Evolutionary conservation across 2,888 invertebrate genomes (phyloP), one percentile per base, ranked within the genome.

Genomic region (Apodemia hepburni): DNA sequence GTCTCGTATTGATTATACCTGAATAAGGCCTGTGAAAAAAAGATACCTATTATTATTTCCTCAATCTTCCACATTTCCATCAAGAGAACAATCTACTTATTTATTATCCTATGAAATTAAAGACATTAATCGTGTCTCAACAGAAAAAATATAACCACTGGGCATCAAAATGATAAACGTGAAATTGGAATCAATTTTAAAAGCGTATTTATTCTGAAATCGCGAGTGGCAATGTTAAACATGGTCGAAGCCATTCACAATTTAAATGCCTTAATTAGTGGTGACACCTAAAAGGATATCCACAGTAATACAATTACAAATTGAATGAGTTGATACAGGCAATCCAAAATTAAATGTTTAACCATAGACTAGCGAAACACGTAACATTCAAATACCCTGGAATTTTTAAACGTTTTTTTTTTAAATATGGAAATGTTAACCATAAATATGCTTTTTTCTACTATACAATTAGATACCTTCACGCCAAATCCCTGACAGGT

Each of bases 201-300:
- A 45, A 45, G n/a, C n/a, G n/a, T 45, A 45, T 6, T 45, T n/a
- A 45, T 45, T 17, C 45, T 4, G 8, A 45, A 45, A 45, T n/a
- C 45, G 7, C 45, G 15, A n/a, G 7, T 4, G 8, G 5, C 45
- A 17, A 45, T 45, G 45, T 45, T 45, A n/a, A 45, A 45, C n/a
- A 8, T 45, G 45, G 45, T 45, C 2, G 45, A n/a, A 45, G 7
- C 45, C 45, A 45, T 45, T 45, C n/a, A n/a, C 1, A 45, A 45
- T 45, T 45, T 45, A 45, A 45, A 45, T 45, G 45, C 45, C n/a
- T 45, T 45, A n/a, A 45, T 45, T 45, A 45, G n/a, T 45, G 45
- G n/a, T n/a, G n/a, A 45, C 45, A 45, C 45, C n/a, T 45, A 45
- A n/a, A 45, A n/a, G 45, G 45, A 45, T 7, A 45, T n/a, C 45